These are phyloP conservation scores for Harpalus rufipes DNA, from an alignment of 2,888 invertebrate genomes.

Conservation along the genomic window DNA sequence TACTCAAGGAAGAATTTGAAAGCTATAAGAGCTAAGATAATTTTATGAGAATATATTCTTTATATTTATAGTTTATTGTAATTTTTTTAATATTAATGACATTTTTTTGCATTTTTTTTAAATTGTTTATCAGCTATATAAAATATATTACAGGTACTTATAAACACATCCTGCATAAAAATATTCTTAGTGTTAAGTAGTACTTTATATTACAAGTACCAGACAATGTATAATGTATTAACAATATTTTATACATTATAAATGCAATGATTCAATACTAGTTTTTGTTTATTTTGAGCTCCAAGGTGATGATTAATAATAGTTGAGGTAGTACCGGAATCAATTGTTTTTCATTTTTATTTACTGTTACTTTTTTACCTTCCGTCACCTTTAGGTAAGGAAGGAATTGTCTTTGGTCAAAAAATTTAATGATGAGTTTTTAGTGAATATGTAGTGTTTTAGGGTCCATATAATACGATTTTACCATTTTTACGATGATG, in stretches of 20 bases:
- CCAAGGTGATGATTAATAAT: slow-evolving; percentile 37
- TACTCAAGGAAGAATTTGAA: slow-evolving; percentile 20
- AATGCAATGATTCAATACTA: slow-evolving; percentile 21
- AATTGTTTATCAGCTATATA: neutral
- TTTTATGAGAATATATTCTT: slow-evolving; percentile 4
- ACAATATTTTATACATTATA: neutral
- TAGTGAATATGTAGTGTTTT: too few relatives aligned
- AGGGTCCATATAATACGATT: too few relatives aligned
- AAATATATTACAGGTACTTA: neutral
- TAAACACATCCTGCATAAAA: neutral
- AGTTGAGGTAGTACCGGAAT: slow-evolving; percentile 9
- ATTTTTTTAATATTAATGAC: neutral
- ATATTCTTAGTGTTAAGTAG: neutral
- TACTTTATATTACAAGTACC: neutral
- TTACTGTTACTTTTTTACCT: slow-evolving; percentile 17
- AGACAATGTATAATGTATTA: slow-evolving; percentile 25
- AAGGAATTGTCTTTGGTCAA: too few relatives aligned
- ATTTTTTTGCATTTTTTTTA: neutral
- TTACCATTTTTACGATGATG: too few relatives aligned
- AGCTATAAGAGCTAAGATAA: slow-evolving; percentile 5
- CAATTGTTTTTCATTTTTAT: slow-evolving; percentile 29
- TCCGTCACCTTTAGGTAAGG: too few relatives aligned
- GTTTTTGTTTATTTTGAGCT: slow-evolving; percentile 41
- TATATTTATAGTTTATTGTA: neutral
- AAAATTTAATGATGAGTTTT: too few relatives aligned